These are phyloP conservation scores for Syngnathus scovelli DNA, from an alignment of 2,113 vertebrate species.

Conservation along the genomic window DNA sequence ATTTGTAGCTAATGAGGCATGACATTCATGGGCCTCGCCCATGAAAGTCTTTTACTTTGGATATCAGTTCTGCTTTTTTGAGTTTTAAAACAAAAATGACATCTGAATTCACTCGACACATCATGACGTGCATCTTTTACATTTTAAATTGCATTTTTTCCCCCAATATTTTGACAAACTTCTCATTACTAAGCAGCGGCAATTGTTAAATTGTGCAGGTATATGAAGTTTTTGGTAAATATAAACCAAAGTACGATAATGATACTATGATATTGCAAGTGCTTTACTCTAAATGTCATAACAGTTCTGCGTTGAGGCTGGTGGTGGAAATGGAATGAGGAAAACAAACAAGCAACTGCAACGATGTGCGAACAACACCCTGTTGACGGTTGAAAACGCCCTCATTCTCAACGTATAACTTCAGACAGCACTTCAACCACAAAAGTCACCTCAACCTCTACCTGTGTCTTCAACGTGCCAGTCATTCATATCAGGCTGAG, in stretches of 20 bases:
- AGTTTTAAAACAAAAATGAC: not conserved
- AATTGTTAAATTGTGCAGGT: not conserved
- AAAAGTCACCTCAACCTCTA: not conserved
- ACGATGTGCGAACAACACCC: slow-evolving; percentile 59
- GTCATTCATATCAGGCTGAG: not conserved
- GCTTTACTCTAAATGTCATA: not conserved
- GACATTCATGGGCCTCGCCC: not conserved
- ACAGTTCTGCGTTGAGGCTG: not conserved
- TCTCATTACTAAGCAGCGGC: not conserved
- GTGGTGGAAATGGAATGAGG: not conserved
- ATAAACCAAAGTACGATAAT: not conserved
- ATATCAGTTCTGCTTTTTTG: slow-evolving; percentile 43
- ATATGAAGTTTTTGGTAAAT: not conserved
- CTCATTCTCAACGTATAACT: slow-evolving; percentile 35
- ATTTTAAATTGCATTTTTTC: not conserved
- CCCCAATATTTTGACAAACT: not conserved
- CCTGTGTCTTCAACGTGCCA: not conserved
- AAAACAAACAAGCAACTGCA: slow-evolving; percentile 11
- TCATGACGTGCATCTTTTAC: not conserved
- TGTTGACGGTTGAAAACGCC: slow-evolving; percentile 63
- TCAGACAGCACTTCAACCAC: slow-evolving; percentile 14
- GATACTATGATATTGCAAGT: not conserved
- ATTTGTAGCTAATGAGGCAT: not conserved
- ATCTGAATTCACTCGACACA: not conserved
- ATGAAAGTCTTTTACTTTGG: not conserved